Percentiles rank a stretch among this genome's conserved stretches.
Evolutionary conservation across 2,113 vertebrate species (phyloP).

Genomic region (Mionectes macconnelli): DNA sequence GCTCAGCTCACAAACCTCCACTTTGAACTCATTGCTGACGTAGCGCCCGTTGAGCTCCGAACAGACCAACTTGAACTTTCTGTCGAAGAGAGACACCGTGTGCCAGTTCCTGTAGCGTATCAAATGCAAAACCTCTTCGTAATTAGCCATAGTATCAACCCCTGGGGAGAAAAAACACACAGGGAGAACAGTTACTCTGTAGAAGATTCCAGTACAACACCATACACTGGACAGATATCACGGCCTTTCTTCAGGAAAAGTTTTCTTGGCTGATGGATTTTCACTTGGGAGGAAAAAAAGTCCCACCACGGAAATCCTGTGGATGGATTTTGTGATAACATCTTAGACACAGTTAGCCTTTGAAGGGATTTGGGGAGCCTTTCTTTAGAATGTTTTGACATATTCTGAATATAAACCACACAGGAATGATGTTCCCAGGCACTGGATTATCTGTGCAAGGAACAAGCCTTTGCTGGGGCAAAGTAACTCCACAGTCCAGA

Average conservation of each 20-base stretch:
- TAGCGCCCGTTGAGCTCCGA: slow-evolving; percentile 97
- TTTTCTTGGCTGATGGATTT: not conserved
- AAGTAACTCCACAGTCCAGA: not conserved
- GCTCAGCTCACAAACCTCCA: slow-evolving; percentile 83
- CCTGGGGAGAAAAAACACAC: slow-evolving; percentile 65
- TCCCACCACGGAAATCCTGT: not conserved
- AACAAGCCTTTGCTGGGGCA: not conserved
- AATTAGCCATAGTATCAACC: slow-evolving; percentile 94
- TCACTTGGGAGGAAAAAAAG: not conserved
- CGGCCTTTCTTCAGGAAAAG: rapidly evolving
- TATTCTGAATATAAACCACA: not conserved
- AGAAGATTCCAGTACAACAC: rapidly evolving
- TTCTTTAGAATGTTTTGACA: not conserved
- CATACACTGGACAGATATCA: rapidly evolving
- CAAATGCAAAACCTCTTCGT: slow-evolving; percentile 90
- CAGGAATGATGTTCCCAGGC: not conserved
- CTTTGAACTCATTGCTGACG: slow-evolving; percentile 94
- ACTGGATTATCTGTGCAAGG: not conserved
- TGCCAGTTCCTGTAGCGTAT: slow-evolving; percentile 95
- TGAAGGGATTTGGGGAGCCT: not conserved
- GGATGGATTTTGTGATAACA: not conserved
- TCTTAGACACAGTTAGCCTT: not conserved
- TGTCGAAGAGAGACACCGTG: slow-evolving; percentile 87
- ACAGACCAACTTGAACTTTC: slow-evolving; percentile 93
- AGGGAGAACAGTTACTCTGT: not conserved